Conservation (phyloP, 1,140 invertebrate genomes). For the Zaprionus taronus region DNA sequence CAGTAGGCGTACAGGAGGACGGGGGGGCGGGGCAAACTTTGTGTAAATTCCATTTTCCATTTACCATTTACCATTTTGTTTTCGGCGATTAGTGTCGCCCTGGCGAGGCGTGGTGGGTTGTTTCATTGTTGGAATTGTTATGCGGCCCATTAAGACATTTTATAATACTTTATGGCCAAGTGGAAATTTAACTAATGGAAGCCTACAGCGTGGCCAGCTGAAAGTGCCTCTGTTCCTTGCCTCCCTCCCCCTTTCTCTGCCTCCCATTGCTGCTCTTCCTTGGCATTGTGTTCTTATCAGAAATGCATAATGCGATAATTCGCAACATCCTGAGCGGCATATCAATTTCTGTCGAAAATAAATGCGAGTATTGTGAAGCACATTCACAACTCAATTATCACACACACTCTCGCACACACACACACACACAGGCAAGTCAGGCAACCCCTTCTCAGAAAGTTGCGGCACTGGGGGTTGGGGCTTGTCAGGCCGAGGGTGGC, state of each 20-base stretch:
- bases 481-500: slow-evolving; percentile 37
- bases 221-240: too few relatives aligned
- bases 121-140: slow-evolving; percentile 81
- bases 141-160: slow-evolving; percentile 80
- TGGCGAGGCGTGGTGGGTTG: slow-evolving; percentile 23
- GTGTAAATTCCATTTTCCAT: slow-evolving; percentile 80
- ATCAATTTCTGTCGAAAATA: slow-evolving; percentile 56
- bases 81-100: slow-evolving; percentile 82
- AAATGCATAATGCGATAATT: slow-evolving; percentile 73
- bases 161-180: slow-evolving; percentile 78
- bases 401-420: slow-evolving; percentile 46
- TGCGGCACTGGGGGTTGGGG: neutral
- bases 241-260: neutral
- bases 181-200: slow-evolving; percentile 69
- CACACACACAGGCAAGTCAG: neutral
- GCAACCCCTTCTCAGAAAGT: slow-evolving; percentile 58
- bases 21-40: slow-evolving; percentile 54
- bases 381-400: slow-evolving; percentile 81
- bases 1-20: neutral
- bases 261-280: neutral
- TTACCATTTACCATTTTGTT: slow-evolving; percentile 15
- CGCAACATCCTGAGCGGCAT: slow-evolving; percentile 68
- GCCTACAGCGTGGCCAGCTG: slow-evolving; percentile 6
- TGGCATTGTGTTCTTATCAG: slow-evolving; percentile 43
- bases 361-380: slow-evolving; percentile 44